phyloP scores from a whole-genome alignment of 2,888 invertebrate genomes.

The Muschampia plurimacula region DNA sequence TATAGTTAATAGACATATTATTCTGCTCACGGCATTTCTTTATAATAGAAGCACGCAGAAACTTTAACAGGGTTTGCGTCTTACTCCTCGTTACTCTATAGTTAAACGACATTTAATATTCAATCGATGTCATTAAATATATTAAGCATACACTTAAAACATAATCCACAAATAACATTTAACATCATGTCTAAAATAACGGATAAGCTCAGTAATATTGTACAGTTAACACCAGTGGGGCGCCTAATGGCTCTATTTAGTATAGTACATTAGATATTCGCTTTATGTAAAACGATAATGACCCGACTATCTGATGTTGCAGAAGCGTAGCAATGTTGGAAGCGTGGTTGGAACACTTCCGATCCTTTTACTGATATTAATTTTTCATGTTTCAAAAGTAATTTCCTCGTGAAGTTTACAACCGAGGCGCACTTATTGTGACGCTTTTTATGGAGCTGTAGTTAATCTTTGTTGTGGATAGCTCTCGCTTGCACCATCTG shows the following conservation, averaged over 20 bases:
- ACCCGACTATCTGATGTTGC: constrained; percentile 22
- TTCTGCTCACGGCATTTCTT: too few species aligned
- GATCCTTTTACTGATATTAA: constrained; percentile 31
- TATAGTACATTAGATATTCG: constrained; percentile 23
- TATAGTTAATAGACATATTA: too few species aligned
- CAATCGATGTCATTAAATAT: too few species aligned
- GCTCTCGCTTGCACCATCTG: constrained; percentile 65
- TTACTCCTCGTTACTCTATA: too few species aligned
- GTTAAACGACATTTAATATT: too few species aligned
- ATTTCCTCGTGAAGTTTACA: constrained; percentile 35
- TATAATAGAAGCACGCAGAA: too few species aligned
- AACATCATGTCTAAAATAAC: neutral
- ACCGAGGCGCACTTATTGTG: constrained; percentile 48
- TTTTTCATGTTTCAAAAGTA: constrained; percentile 35
- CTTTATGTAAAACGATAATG: constrained; percentile 25
- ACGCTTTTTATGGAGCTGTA: constrained; percentile 60
- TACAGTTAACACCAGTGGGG: constrained; percentile 22
- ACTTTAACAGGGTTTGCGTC: too few species aligned
- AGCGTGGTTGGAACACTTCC: neutral
- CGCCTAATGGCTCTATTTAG: constrained; percentile 23
- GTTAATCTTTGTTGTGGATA: constrained; percentile 65
- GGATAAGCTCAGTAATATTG: constrained; percentile 16
- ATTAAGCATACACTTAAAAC: neutral
- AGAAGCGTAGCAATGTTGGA: neutral
- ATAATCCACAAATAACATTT: neutral